Evolutionary conservation across 2,888 invertebrate genomes (phyloP), one percentile per base, ranked within the genome.

Genomic region (Blera fallax): DNA sequence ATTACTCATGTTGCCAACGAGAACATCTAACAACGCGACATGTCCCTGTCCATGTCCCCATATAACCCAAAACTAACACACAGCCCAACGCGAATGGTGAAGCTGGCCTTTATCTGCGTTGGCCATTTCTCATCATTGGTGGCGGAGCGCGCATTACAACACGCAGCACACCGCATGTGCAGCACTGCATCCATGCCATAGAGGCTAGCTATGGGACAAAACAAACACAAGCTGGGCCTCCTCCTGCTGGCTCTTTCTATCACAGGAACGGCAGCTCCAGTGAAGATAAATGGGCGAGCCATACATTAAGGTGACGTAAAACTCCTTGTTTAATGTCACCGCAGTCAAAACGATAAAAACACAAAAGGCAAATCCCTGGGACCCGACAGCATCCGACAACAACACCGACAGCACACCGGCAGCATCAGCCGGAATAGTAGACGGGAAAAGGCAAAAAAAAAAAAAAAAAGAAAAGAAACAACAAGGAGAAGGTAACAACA

Each of bases 381-480:
- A 85, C 79, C 84, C 87, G 87, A 87, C 88, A 85, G 83, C 87
- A 83, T 87, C 81, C 87, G 88, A 80, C 85, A 87, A 87, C 87
- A 83, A 82, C 80, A 88, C 81, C 87, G 70, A 83, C 67, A 18
- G 50, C 67, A 69, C 37, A 65, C 34, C 56, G 24, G 32, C 62
- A 62, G 70, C 32, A 67, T 50, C 67, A 56, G 16, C 37, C 24
- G 50, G 18, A 54, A 6, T 60, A 34, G 60, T 60, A 50, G 74
- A 69, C 78, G 52, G 40, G 37, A 56, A 58, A 77, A 56, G 45
- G 11, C 1, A 60, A 18, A 67, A 65, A 56, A 52, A 76, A 78
- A 29, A 40, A 40, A 78, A 62, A 56, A 56, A 70, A 60, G n/a
- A n/a, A n/a, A n/a, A n/a, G n/a, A n/a, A n/a, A n/a, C n/a, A 45